These are phyloP conservation scores for Minunthozetes semirufus DNA, from an alignment of 2,888 invertebrate genomes.

Conservation along the genomic window DNA sequence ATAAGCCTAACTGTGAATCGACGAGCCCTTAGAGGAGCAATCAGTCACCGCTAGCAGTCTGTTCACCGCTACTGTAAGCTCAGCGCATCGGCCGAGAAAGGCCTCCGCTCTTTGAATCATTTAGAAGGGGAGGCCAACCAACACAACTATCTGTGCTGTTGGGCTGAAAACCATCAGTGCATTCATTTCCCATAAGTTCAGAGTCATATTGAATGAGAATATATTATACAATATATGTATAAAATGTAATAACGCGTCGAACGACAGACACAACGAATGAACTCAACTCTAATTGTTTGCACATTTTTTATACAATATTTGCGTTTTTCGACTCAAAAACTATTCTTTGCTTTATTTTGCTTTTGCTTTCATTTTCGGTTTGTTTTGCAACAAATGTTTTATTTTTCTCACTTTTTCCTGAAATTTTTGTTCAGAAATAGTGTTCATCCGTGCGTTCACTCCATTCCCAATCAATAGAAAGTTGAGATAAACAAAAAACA, in stretches of 20 bases:
- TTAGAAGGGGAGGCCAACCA: constrained; percentile 12
- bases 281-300: background rate
- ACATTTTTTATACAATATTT: background rate
- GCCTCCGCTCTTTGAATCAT: background rate
- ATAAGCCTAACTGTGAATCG: background rate
- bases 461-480: too few species aligned
- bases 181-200: constrained; percentile 15
- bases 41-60: background rate
- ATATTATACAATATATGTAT: background rate
- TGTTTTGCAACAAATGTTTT: background rate
- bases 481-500: too few species aligned
- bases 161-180: background rate
- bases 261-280: constrained; percentile 2
- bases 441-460: too few species aligned
- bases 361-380: background rate
- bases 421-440: too few species aligned
- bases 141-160: background rate
- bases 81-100: background rate
- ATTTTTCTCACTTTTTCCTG: too few species aligned
- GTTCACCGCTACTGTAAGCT: background rate
- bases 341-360: background rate
- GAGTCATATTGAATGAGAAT: background rate
- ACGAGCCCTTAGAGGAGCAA: background rate
- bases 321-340: background rate
- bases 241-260: background rate